These are phyloP conservation scores for Suricata suricatta DNA, from an alignment of 2,113 vertebrate genomes.

Conservation along the genomic window DNA sequence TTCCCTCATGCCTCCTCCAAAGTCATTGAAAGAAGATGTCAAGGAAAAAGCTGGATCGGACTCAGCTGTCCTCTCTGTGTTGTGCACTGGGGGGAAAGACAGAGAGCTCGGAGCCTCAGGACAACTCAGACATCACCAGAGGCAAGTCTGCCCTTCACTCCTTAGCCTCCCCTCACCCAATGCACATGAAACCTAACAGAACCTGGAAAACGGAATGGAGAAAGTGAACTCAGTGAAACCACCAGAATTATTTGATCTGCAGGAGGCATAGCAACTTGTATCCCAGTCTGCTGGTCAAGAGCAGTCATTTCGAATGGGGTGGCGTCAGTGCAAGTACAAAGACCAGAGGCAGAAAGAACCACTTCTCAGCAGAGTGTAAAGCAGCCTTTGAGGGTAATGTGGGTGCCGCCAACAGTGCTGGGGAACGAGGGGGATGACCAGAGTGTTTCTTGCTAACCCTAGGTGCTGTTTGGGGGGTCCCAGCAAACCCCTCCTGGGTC, in stretches of 20 bases:
- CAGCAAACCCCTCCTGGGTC: not conserved
- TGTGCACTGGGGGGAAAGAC: not conserved
- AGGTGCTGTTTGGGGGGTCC: not conserved
- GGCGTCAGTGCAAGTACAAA: not conserved
- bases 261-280: not conserved
- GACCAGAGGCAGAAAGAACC: not conserved
- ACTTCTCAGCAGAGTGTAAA: not conserved
- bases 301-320: not conserved
- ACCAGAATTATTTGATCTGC: not conserved
- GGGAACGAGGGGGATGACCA: accelerated
- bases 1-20: not conserved
- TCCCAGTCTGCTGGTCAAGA: not conserved
- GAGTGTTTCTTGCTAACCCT: not conserved
- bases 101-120: not conserved
- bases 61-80: not conserved
- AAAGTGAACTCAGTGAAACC: not conserved
- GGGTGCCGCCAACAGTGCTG: accelerated
- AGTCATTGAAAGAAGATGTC: constrained; percentile 1
- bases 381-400: not conserved
- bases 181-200: not conserved
- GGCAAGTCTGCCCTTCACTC: not conserved
- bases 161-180: not conserved
- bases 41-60: not conserved
- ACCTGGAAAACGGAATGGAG: not conserved
- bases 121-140: not conserved